Conservation (phyloP, 2,888 invertebrate species). For the Lithodes maja region DNA sequence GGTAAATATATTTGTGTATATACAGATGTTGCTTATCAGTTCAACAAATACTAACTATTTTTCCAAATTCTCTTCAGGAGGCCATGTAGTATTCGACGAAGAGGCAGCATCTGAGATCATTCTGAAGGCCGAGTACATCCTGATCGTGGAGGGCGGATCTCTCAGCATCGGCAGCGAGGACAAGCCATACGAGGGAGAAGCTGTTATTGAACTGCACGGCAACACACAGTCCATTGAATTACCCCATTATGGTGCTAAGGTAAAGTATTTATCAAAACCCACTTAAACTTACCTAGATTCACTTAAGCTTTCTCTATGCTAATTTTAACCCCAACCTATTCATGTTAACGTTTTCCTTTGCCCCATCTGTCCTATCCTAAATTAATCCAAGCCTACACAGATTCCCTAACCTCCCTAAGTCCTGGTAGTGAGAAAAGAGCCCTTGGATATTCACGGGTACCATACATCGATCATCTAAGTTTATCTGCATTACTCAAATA, state of each 20-base stretch:
- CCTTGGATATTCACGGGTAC: too few species aligned
- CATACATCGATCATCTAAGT: too few species aligned
- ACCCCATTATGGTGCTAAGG: constrained; percentile 62
- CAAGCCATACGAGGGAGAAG: constrained; percentile 46
- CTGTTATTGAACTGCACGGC: constrained; percentile 61
- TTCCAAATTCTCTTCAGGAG: constrained; percentile 34
- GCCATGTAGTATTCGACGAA: constrained; percentile 55
- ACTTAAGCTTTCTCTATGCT: too few species aligned
- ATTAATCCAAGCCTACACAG: too few species aligned
- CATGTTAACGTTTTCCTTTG: too few species aligned
- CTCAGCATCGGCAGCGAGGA: constrained; percentile 62
- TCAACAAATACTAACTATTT: not conserved
- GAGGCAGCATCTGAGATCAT: constrained; percentile 37
- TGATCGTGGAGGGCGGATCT: constrained; percentile 56
- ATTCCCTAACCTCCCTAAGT: too few species aligned
- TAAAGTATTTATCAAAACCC: not conserved
- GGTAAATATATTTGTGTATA: not conserved
- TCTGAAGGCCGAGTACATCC: constrained; percentile 57
- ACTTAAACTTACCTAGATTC: too few species aligned
- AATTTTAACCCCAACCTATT: too few species aligned
- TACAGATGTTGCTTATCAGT: not conserved
- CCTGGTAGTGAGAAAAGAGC: too few species aligned
- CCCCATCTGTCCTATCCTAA: too few species aligned
- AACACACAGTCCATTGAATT: constrained; percentile 42
- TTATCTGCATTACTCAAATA: too few species aligned